Evolutionary conservation across 2,797 vertebrate species (phyloP).

Genomic region (Xenopus petersii): DNA sequence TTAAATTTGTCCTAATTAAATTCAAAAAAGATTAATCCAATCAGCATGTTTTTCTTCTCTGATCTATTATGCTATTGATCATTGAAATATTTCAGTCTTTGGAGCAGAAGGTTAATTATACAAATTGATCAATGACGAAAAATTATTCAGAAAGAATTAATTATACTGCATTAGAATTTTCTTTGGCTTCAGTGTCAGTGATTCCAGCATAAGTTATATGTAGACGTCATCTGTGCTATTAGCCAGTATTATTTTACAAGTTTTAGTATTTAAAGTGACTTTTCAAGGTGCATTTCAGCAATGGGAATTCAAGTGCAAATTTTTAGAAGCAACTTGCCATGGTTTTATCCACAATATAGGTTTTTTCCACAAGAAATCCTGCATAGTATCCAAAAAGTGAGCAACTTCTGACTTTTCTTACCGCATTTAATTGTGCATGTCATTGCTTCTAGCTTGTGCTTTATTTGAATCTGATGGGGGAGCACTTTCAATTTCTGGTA

Average conservation of each 20-base stretch:
- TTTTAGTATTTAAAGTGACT: too few relatives aligned
- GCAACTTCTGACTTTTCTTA: too few relatives aligned
- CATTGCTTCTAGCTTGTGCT: too few relatives aligned
- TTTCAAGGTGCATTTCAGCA: too few relatives aligned
- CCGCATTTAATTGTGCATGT: too few relatives aligned
- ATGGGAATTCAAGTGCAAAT: too few relatives aligned
- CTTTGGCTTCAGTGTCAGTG: constrained; percentile 10
- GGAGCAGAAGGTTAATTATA: constrained; percentile 39
- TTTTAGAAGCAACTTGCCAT: too few relatives aligned
- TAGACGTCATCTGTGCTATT: neutral
- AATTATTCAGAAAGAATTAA: constrained; percentile 39
- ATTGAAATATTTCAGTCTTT: constrained; percentile 16
- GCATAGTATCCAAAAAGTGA: too few relatives aligned
- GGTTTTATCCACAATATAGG: too few relatives aligned
- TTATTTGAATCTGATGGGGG: too few relatives aligned
- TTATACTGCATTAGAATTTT: constrained; percentile 42
- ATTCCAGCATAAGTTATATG: neutral
- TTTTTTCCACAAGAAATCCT: too few relatives aligned
- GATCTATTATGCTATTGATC: constrained; percentile 37
- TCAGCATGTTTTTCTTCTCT: constrained; percentile 28
- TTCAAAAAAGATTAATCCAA: constrained; percentile 32
- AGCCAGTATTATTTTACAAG: neutral
- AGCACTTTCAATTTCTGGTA: too few relatives aligned
- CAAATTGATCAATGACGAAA: constrained; percentile 22
- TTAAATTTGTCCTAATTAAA: constrained; percentile 33